Percentiles rank a stretch among this genome's conserved stretches.
Evolutionary conservation across 2,888 invertebrate genomes (phyloP).

Genomic region (Anagyrus pseudococci): DNA sequence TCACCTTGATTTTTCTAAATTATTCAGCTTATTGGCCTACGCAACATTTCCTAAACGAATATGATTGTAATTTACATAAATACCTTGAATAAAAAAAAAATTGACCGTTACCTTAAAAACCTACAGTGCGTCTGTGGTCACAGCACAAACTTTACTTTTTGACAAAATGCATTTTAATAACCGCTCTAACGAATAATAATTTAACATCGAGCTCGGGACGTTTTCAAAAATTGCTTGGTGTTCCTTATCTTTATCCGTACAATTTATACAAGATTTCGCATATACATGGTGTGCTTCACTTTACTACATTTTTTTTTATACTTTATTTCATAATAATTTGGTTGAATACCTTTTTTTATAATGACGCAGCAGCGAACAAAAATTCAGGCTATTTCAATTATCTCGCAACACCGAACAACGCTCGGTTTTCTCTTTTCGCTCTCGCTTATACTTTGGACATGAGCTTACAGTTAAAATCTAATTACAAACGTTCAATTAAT

Average conservation of each 20-base stretch:
- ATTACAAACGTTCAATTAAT: constrained; percentile 17
- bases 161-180: too few relatives aligned
- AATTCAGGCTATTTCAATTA: neutral
- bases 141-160: too few relatives aligned
- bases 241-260: constrained; percentile 11
- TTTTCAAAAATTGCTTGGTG: constrained; percentile 17
- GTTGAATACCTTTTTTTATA: neutral
- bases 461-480: constrained; percentile 14
- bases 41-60: too few relatives aligned
- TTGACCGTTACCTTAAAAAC: too few relatives aligned
- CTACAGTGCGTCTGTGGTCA: too few relatives aligned
- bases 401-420: too few relatives aligned
- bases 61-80: too few relatives aligned
- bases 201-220: constrained; percentile 8
- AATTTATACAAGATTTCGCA: constrained; percentile 6
- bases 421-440: constrained; percentile 4
- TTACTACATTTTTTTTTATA: neutral
- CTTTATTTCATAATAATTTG: neutral
- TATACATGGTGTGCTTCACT: neutral
- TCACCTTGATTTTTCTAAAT: too few relatives aligned
- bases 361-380: constrained; percentile 2
- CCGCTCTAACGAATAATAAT: constrained; percentile 2
- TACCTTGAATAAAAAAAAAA: too few relatives aligned
- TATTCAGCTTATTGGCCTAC: too few relatives aligned
- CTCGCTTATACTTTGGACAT: constrained; percentile 2